Evolutionary conservation across 2,797 vertebrate genomes (phyloP).

Genomic region (Chromobotia macracanthus): DNA sequence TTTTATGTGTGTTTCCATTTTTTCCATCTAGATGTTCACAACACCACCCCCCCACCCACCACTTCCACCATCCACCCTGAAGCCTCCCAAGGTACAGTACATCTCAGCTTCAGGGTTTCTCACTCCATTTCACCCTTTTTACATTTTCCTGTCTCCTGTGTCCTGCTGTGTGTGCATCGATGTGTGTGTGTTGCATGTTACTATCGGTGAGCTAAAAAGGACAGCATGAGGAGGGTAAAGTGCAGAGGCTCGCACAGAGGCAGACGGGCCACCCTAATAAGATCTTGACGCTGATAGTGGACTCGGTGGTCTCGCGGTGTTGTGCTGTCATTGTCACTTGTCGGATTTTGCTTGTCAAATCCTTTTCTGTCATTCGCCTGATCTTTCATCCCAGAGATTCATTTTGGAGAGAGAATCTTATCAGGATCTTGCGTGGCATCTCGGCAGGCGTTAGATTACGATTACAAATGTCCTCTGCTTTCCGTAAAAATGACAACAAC

Average conservation of each 20-base stretch:
- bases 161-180: conserved; percentile 42
- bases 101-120: conserved; percentile 58
- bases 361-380: conserved; percentile 62
- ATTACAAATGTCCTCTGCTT: conserved; percentile 26
- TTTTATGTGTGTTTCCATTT: conserved; percentile 84
- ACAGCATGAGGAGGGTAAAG: conserved; percentile 60
- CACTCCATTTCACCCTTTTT: conserved; percentile 68
- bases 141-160: conserved; percentile 56
- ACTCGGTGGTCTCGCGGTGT: conserved; percentile 65
- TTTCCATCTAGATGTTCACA: conserved; percentile 99
- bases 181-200: conserved; percentile 41
- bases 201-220: conserved; percentile 51
- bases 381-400: conserved; percentile 37
- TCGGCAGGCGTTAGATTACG: conserved; percentile 52
- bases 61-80: conserved; percentile 85
- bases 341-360: conserved; percentile 59
- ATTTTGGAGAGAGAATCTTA: conserved; percentile 64
- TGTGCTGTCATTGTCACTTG: conserved; percentile 68
- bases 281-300: conserved; percentile 72
- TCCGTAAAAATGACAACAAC: conserved; percentile 19
- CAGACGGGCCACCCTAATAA: conserved; percentile 68
- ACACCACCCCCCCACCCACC: conserved; percentile 97
- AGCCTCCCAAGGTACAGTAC: conserved; percentile 94
- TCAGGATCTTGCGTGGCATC: conserved; percentile 73
- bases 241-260: conserved; percentile 52